A percentile compares a stretch with the other conserved stretches of the same genome.
phyloP scores from a whole-genome alignment of 2,113 vertebrate species.

The Tretioscincus oriximinensis region DNA sequence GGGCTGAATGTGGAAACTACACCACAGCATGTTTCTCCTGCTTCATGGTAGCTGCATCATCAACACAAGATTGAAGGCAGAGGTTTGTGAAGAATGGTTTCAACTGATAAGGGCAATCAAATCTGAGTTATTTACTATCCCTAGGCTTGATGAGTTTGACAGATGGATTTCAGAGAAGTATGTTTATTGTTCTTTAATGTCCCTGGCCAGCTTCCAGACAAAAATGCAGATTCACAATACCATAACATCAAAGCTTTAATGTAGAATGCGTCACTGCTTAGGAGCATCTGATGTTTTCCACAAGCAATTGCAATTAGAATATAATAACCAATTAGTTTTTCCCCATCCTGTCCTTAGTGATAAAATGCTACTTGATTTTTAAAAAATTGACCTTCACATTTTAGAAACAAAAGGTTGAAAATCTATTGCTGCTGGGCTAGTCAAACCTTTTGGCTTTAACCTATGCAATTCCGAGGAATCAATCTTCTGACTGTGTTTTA shows the following conservation, averaged over 20 bases:
- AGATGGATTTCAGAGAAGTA: constrained; percentile 50
- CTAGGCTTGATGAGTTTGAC: constrained; percentile 57
- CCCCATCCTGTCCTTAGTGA: constrained; percentile 69
- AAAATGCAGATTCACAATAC: constrained; percentile 59
- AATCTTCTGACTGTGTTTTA: constrained; percentile 39
- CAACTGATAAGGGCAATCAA: constrained; percentile 32
- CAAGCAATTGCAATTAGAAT: constrained; percentile 68
- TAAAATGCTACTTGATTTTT: constrained; percentile 73
- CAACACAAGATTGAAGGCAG: constrained; percentile 39
- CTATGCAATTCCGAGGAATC: constrained; percentile 49
- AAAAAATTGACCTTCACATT: constrained; percentile 68
- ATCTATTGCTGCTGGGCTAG: constrained; percentile 38
- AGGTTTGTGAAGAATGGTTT: constrained; percentile 42
- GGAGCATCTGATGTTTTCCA: constrained; percentile 68
- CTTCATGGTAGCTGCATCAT: constrained; percentile 35
- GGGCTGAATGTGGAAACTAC: neutral
- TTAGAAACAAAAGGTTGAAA: constrained; percentile 67
- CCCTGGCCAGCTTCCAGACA: constrained; percentile 63
- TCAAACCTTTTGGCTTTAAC: constrained; percentile 43
- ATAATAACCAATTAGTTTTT: constrained; percentile 76
- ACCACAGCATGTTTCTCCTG: neutral
- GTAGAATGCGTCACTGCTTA: constrained; percentile 65
- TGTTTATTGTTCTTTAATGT: constrained; percentile 66
- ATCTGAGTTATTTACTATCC: constrained; percentile 56
- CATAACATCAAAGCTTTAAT: constrained; percentile 51